Base-by-base conservation (phyloP, 2,797 vertebrate genomes). In the Oryzias sinensis region DNA sequence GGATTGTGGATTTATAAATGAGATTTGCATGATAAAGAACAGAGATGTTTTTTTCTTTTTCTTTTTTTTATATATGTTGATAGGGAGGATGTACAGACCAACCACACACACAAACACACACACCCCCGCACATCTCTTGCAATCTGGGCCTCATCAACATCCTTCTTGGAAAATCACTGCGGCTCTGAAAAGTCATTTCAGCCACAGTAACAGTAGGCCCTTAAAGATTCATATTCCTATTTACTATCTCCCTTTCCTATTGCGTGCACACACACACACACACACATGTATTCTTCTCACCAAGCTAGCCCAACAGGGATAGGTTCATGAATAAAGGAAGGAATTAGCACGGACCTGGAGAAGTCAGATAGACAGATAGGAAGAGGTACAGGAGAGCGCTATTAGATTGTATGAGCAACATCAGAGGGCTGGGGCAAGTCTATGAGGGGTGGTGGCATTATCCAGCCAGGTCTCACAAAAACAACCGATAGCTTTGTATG, bases 151-250 rank as follows among this genome's bases (percentile, higher is more conserved):
- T 92, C 88, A 91, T 91, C 85, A 89, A 88, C 88, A 87, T 87
- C 83, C 86, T 74, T 87, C 89, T 90, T 80, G 75, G 87, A 90
- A 90, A 91, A 91, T 91, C 79, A 88, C 85, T 80, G 81, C 75
- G 5, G 78, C 83, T 87, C 82, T 83, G 82, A 89, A 89, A 90
- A 89, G 87, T 89, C 81, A 89, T 89, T 90, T 89, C 87, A 87
- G 81, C 86, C 79, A 81, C 87, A 83, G 85, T 85, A 85, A 73
- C 88, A 89, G 82, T 79, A 84, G 81, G 77, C 79, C 78, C 85
- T 89, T 88, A 87, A 90, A 88, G 85, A 90, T 90, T 90, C 87
- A 90, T 90, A 90, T 90, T 90, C 82, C 86, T 86, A 88, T 90
- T 90, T 90, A 87, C 85, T 89, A 83, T 87, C 84, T 87, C 78